A percentile compares a stretch with the other conserved stretches of the same genome.
phyloP scores from a whole-genome alignment of 2,797 vertebrate species.

The Euthynnus affinis region DNA sequence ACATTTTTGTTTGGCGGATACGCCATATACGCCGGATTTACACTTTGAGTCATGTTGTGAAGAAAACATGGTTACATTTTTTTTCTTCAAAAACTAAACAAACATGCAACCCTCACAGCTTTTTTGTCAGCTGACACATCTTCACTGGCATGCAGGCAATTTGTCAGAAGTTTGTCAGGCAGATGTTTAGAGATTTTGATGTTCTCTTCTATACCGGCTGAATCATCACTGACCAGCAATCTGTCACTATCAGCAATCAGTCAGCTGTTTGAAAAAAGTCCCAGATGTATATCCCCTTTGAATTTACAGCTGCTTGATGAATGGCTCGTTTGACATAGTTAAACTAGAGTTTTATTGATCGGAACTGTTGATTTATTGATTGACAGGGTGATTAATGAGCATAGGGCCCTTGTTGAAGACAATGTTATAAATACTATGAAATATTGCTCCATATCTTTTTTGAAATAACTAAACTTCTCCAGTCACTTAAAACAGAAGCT shows the following conservation, averaged over 20 bases:
- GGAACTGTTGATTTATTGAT: slow-evolving; percentile 65
- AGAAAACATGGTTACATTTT: not conserved
- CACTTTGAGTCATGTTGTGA: not conserved
- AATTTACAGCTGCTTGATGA: slow-evolving; percentile 45
- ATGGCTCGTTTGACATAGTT: slow-evolving; percentile 53
- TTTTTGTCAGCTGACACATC: not conserved
- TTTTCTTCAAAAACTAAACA: not conserved
- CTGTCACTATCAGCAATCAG: slow-evolving; percentile 11
- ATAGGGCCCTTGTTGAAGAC: not conserved
- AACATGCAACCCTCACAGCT: not conserved
- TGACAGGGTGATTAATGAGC: slow-evolving; percentile 64
- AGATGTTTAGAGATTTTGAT: slow-evolving; percentile 6
- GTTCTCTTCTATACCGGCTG: slow-evolving; percentile 9
- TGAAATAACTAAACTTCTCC: not conserved
- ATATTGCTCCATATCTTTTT: not conserved
- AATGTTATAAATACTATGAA: slow-evolving; percentile 14
- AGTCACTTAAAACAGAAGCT: not conserved
- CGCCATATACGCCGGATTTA: too few species aligned
- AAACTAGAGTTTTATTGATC: slow-evolving; percentile 59
- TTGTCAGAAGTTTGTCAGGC: slow-evolving; percentile 4
- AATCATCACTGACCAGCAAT: slow-evolving; percentile 31
- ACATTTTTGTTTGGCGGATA: too few species aligned
- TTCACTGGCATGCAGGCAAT: slow-evolving; percentile 4
- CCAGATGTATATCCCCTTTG: slow-evolving; percentile 25
- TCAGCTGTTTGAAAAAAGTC: slow-evolving; percentile 26